Conservation (phyloP, 35 echinoderm and acorn worm species). For the Eucidaris tribuloides region DNA sequence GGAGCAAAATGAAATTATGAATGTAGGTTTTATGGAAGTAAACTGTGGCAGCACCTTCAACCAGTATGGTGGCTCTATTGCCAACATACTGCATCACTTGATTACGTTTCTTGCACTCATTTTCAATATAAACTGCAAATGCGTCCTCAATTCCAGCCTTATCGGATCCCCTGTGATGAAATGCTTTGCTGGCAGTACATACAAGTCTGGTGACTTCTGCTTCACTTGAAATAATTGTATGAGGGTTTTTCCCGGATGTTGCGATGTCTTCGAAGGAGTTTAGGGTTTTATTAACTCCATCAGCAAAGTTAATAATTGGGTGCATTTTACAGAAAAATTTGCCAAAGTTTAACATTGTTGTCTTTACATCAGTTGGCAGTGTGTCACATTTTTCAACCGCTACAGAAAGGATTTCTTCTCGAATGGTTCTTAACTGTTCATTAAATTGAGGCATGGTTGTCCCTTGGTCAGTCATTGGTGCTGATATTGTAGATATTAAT, state of each 20-base stretch:
- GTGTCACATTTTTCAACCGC: conserved; percentile 29
- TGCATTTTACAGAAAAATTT: conserved; percentile 65
- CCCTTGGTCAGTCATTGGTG: conserved; percentile 68
- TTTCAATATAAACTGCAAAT: too few relatives aligned
- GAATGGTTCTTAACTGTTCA: background rate
- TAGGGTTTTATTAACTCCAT: conserved; percentile 27
- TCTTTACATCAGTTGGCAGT: background rate
- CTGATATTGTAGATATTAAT: background rate
- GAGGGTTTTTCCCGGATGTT: conserved; percentile 17
- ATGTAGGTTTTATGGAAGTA: conserved; percentile 38
- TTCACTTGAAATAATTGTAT: too few relatives aligned
- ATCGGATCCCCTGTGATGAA: conserved; percentile 33
- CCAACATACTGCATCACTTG: conserved; percentile 35
- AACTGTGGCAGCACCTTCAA: conserved; percentile 37
- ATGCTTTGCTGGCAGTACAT: too few relatives aligned
- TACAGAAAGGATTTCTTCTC: background rate
- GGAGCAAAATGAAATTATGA: background rate
- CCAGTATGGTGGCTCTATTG: conserved; percentile 37
- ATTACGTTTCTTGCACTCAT: conserved; percentile 8
- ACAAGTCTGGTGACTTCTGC: conserved; percentile 13
- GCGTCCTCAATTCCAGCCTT: conserved; percentile 39
- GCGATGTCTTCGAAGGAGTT: too few relatives aligned
- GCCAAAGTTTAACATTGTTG: background rate
- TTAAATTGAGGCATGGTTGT: conserved; percentile 56
- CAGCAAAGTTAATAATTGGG: conserved; percentile 43